Percentiles rank a stretch among this genome's conserved stretches.
Evolutionary conservation across 2,888 invertebrate species (phyloP).

Genomic region (Cephus nigrinus): DNA sequence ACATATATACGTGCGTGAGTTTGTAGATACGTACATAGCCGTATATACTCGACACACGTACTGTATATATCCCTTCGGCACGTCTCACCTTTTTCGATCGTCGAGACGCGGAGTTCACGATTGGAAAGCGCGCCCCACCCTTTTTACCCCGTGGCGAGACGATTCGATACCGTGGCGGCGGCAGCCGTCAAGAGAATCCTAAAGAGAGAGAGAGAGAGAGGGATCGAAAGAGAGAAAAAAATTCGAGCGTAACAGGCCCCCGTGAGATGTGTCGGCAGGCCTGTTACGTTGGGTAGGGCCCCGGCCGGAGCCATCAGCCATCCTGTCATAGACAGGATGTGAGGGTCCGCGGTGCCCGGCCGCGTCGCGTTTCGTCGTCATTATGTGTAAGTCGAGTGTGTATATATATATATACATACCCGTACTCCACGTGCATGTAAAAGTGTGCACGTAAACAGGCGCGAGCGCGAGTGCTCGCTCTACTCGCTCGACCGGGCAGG

Average conservation of each 20-base stretch:
- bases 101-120: conserved; percentile 36
- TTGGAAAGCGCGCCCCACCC: conserved; percentile 44
- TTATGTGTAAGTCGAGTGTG: neutral
- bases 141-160: conserved; percentile 25
- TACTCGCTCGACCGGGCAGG: conserved; percentile 16
- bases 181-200: conserved; percentile 1
- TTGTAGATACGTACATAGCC: neutral
- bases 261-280: conserved; percentile 47
- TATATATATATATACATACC: conserved; percentile 15
- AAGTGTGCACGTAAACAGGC: conserved; percentile 13
- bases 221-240: conserved; percentile 33
- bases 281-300: conserved; percentile 43
- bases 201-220: neutral
- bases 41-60: neutral
- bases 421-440: conserved; percentile 27
- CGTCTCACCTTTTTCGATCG: conserved; percentile 58
- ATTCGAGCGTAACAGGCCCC: conserved; percentile 55
- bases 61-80: conserved; percentile 46
- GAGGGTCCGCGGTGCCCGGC: conserved; percentile 61
- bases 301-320: conserved; percentile 56
- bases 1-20: neutral
- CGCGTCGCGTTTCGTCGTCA: conserved; percentile 27
- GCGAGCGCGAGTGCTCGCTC: conserved; percentile 23
- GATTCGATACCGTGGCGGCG: conserved; percentile 45
- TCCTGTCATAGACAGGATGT: conserved; percentile 65